Base-by-base conservation (phyloP, 2,113 vertebrate species). In the Coturnix japonica region DNA sequence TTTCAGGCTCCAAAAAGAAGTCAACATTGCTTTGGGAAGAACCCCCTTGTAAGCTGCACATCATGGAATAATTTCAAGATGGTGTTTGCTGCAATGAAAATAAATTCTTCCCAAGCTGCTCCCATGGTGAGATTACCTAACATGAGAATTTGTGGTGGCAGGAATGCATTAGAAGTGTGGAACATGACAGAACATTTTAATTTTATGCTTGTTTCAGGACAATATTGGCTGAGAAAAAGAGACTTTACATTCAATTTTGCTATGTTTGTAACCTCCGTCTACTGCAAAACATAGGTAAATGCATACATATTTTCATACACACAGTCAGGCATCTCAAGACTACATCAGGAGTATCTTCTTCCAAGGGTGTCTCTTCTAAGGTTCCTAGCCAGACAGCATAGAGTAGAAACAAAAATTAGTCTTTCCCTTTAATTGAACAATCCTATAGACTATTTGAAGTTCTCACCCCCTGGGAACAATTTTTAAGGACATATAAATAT, bases 151-250 rank as follows among this genome's bases (percentile, higher is more conserved):
- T 39, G 60, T 8, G 31, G 6, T 3, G 47, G 23, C 11, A 66
- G 57, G 20, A 85, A 76, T 31, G 9, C 7, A 20, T 51, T 23
- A 9, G 16, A 31, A 28, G 5, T 60, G 33, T 20, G 37, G 26
- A 85, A 14, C 26, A 49, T 2, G 26, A 26, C 0, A 0, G 2
- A 31, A 20, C 0, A 0, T 43, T 77, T 67, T 37, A 31, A 76
- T 67, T 12, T 41, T n/a, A 14, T 8, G 54, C 10, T 31, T 66
- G 54, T 54, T 41, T 85, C 37, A 43, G 35, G 23, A 20, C 56
- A 11, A 66, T 49, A 15, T 30, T 25, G 2, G 14, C 43, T 46
- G 18, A 46, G 25, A 3, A 51, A 79, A 61, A 56, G 22, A 39
- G 8, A 37, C 20, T 69, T 64, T 51, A 11, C 33, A 22, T 82